Base-by-base conservation (phyloP, 2,888 invertebrate genomes). In the Trileptium ribeirensis region DNA sequence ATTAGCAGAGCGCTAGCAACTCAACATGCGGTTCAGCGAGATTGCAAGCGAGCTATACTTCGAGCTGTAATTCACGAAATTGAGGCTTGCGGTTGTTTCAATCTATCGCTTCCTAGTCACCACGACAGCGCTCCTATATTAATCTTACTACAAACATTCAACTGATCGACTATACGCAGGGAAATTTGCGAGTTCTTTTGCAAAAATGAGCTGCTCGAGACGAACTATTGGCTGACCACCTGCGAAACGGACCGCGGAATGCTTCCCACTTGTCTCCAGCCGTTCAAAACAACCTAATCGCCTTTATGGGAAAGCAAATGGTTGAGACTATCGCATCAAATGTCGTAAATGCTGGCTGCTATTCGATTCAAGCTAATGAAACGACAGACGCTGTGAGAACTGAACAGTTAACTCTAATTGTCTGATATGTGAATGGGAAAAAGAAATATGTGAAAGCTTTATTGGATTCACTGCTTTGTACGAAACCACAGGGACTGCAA, bases 161-260 rank as follows among this genome's bases (percentile, higher is more conserved):
- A 39, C 0, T 79, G 19, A 81, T 82, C 79, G 85, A 86, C 81
- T 81, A 82, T 79, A 85, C 85, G 81, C 85, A 86, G 74, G 86
- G 87, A 40, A 86, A 86, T 82, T 88, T 88, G 78, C 79, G 86
- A 79, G 85, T 83, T 33, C 83, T 88, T 34, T 83, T 88, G 40
- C 81, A 85, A n/a, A 77, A 85, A 75, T 82, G 85, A n/a, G 79
- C 82, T 64, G 79, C 83, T 83, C 87, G 87, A 31, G 86, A 87
- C 82, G 79, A 83, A 24, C 67, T 74, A 40, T 83, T 85, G 64
- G 77, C 82, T 51, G 81, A 85, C 75, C 85, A 86, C 82, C 79
- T 83, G 81, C 1, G 80, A 33, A 37, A 40, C 19, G 29, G 29
- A 1, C 75, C 75, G 8, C 38, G 38, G 38, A 86, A 86, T 82